These are phyloP conservation scores for Zeugodacus cucurbitae DNA, from an alignment of 1,140 invertebrate genomes.

Conservation along the genomic window DNA sequence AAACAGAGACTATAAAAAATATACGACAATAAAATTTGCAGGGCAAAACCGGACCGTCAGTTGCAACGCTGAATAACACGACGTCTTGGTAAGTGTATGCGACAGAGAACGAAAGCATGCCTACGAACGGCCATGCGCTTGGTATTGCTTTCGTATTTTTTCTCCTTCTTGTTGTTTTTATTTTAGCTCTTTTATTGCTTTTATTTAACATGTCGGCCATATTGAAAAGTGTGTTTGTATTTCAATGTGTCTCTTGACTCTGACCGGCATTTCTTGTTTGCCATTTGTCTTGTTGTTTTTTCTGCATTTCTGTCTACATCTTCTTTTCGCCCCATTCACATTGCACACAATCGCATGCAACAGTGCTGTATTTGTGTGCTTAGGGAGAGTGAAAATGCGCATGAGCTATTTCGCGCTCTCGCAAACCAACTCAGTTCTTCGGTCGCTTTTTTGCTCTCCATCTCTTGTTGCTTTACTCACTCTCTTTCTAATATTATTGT, in stretches of 20 bases:
- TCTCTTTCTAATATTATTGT: not conserved
- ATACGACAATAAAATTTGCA: not conserved
- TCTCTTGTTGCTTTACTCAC: not conserved
- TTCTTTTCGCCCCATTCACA: not conserved
- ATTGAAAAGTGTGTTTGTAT: slow-evolving; percentile 42
- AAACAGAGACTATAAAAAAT: not conserved
- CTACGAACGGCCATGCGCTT: slow-evolving; percentile 17
- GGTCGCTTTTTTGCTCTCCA: not conserved
- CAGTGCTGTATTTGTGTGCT: not conserved
- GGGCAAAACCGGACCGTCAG: slow-evolving; percentile 8
- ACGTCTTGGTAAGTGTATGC: too few relatives aligned
- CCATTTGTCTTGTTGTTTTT: not conserved
- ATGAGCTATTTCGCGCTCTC: not conserved
- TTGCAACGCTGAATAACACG: not conserved
- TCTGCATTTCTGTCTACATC: not conserved
- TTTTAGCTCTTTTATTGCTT: not conserved
- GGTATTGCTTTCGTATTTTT: not conserved
- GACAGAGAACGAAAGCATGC: not conserved
- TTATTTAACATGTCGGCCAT: slow-evolving; percentile 40
- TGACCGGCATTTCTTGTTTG: slow-evolving; percentile 42
- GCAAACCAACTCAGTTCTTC: not conserved
- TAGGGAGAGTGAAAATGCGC: not conserved
- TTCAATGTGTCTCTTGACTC: slow-evolving; percentile 43
- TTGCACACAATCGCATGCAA: not conserved
- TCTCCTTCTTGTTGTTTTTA: not conserved